Evolutionary conservation across 2,888 invertebrate genomes (phyloP), one percentile per base, ranked within the genome.

Genomic region (Tetranychus piercei): DNA sequence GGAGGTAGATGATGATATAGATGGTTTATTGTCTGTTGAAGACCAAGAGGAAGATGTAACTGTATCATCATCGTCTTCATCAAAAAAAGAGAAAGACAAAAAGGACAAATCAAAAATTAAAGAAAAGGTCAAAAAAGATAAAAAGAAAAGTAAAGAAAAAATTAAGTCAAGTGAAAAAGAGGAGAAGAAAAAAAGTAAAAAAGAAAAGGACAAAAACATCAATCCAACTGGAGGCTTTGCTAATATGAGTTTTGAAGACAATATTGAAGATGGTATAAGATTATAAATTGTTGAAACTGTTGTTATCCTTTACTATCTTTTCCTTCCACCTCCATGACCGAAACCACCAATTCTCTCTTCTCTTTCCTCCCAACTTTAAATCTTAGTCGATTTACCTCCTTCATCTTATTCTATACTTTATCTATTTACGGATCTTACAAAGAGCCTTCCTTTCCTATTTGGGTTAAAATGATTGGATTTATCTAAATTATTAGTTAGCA

Each of bases 171-270:
- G 72, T 20, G 71, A 76, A 22, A 72, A 75, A 74, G n/a, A 64
- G 72, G 70, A 72, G n/a, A 44, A 69, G 72, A 43, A 71, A 11
- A 71, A 76, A 64, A 66, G 44, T 23, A 75, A 76, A 66, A 66
- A 72, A 9, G 55, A 67, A 20, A 75, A 75, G 22, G 76, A 76
- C n/a, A 74, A 75, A 70, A 73, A 22, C 8, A n/a, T 64, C 34
- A 45, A 73, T 44, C 11, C 44, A 20, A 43, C 70, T 18, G 74
- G 74, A 44, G 73, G 73, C 20, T 79, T 79, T 64, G 76, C 79
- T 6, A 79, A 79, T 69, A 78, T 79, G 78, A 78, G 78, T 72
- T 79, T 79, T 34, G 79, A 79, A 71, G 79, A 79, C 72, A 73
- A 73, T 34, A 67, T 71, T 45, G 74, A 75, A 73, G 73, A 73